A percentile compares a stretch with the other conserved stretches of the same genome.
Conservation (phyloP, 2,113 vertebrate genomes). For the Dicrurus megarhynchus region DNA sequence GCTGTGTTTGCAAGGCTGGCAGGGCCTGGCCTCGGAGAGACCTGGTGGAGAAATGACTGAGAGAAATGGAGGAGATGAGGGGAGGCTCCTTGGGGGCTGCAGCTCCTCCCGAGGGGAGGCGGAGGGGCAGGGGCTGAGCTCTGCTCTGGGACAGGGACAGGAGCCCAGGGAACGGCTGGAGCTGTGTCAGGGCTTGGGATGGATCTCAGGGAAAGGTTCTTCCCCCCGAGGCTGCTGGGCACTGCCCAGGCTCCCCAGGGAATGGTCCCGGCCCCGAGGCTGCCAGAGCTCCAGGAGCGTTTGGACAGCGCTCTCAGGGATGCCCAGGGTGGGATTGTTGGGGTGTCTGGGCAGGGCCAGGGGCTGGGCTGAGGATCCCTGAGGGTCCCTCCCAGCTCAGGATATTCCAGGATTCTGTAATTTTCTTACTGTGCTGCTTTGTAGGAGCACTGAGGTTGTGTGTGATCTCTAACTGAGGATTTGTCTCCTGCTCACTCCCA, state of each 20-base stretch:
- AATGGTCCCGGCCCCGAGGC: not conserved
- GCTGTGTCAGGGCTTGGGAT: not conserved
- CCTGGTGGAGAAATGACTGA: not conserved
- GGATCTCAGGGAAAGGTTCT: not conserved
- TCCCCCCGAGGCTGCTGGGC: not conserved
- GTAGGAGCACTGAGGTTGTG: not conserved
- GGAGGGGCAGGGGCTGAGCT: not conserved
- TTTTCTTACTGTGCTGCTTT: not conserved
- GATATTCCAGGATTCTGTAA: not conserved
- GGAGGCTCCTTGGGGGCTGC: not conserved
- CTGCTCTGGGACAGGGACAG: not conserved
- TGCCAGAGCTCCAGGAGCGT: not conserved
- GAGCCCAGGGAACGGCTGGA: not conserved
- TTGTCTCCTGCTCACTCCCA: not conserved
- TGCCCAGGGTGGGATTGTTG: not conserved
- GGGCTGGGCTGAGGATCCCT: fast-evolving
- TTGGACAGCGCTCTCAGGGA: not conserved
- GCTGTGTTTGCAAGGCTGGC: not conserved
- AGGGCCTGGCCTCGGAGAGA: not conserved
- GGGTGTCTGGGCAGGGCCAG: not conserved
- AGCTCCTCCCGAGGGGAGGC: not conserved
- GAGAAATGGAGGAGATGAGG: not conserved
- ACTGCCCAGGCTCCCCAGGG: not conserved
- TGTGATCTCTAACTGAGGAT: not conserved
- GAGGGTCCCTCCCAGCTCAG: fast-evolving